Evolutionary conservation across 2,797 vertebrate genomes (phyloP).

Genomic region (Miichthys miiuy): DNA sequence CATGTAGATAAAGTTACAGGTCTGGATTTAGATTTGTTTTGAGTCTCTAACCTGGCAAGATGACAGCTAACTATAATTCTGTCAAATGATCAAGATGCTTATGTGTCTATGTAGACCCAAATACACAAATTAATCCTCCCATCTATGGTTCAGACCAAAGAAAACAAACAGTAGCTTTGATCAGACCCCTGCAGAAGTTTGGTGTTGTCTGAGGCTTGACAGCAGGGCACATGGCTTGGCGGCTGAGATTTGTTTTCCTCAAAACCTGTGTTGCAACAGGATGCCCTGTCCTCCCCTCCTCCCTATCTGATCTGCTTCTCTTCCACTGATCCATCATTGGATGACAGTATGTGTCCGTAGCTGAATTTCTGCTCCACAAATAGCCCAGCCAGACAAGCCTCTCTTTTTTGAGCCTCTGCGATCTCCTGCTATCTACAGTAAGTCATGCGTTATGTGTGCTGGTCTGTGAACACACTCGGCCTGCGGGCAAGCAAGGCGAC

Average conservation of each 20-base stretch:
- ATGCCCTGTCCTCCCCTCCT: conserved; percentile 42
- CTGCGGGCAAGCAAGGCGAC: conserved; percentile 55
- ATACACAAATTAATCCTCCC: conserved; percentile 12
- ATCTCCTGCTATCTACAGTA: conserved; percentile 82
- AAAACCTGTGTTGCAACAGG: conserved; percentile 71
- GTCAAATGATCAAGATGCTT: conserved; percentile 3
- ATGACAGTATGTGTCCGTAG: conserved; percentile 83
- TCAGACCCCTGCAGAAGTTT: conserved; percentile 18
- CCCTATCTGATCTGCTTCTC: conserved; percentile 59
- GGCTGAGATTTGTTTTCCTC: conserved; percentile 66
- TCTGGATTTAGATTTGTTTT: conserved; percentile 35
- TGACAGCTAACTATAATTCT: conserved; percentile 5
- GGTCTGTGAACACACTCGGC: conserved; percentile 71
- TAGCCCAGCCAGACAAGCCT: conserved; percentile 83
- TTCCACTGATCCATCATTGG: conserved; percentile 83
- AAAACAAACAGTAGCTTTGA: conserved; percentile 38
- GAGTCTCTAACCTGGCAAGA: conserved; percentile 20
- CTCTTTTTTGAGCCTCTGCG: conserved; percentile 70
- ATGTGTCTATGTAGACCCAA: conserved; percentile 12
- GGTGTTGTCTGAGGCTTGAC: conserved; percentile 50
- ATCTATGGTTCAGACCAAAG: conserved; percentile 16
- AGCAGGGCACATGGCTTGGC: conserved; percentile 44
- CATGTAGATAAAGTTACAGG: conserved; percentile 21
- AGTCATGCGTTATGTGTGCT: conserved; percentile 80
- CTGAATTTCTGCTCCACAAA: conserved; percentile 88